Conservation (phyloP, 2,797 vertebrate species). For the Smutsia gigantea region DNA sequence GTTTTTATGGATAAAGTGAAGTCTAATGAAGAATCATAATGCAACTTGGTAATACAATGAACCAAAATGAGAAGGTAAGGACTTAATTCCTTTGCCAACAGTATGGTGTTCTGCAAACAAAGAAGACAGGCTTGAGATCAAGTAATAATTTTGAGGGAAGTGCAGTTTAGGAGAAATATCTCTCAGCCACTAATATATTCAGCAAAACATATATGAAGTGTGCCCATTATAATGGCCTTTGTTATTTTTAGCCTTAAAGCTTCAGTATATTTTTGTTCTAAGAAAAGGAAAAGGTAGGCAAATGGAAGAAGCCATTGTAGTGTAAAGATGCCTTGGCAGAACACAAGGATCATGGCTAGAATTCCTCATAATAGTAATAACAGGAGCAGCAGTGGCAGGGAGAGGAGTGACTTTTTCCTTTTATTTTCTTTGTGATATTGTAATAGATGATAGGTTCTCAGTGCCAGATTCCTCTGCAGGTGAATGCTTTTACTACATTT, state of each 20-base stretch:
- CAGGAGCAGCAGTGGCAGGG: neutral
- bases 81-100: neutral
- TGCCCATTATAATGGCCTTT: neutral
- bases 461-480: neutral
- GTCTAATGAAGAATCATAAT: conserved; percentile 1
- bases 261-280: neutral
- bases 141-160: neutral
- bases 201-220: neutral
- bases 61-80: neutral
- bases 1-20: neutral
- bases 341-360: neutral
- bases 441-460: neutral
- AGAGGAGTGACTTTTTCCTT: neutral
- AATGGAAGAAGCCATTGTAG: neutral
- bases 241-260: neutral
- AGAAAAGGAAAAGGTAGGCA: neutral
- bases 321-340: neutral
- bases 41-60: neutral
- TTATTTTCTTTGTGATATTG: neutral
- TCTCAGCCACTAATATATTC: neutral
- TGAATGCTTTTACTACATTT: neutral
- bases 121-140: neutral
- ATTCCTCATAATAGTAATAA: neutral
- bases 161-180: neutral
- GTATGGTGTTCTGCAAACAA: neutral